Conservation (phyloP, 2,888 invertebrate species). For the Ornithoptera priamus region DNA sequence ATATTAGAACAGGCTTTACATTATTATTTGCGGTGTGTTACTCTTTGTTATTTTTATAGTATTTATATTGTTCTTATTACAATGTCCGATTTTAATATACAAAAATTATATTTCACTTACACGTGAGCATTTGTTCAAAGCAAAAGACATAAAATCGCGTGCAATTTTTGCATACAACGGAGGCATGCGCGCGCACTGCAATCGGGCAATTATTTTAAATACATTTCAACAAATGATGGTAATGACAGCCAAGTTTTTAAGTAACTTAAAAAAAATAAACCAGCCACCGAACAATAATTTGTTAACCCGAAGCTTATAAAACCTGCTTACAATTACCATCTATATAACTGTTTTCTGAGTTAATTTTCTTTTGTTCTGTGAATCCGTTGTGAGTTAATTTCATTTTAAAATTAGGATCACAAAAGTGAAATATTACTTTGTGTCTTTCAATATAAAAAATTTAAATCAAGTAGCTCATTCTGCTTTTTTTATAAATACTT, state of each 20-base stretch:
- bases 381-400: not conserved
- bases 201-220: constrained; percentile 77
- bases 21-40: too few species aligned
- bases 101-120: not conserved
- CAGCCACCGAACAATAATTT: constrained; percentile 55
- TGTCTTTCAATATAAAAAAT: too few species aligned
- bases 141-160: constrained; percentile 67
- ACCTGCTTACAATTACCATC: constrained; percentile 36
- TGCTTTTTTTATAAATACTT: too few species aligned
- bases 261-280: constrained; percentile 61
- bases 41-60: too few species aligned
- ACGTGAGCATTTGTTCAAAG: constrained; percentile 76
- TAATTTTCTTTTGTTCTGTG: not conserved
- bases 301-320: constrained; percentile 47
- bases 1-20: too few species aligned
- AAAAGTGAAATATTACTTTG: not conserved
- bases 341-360: not conserved
- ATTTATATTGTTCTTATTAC: too few species aligned
- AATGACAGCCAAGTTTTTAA: constrained; percentile 65
- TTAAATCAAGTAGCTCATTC: too few species aligned
- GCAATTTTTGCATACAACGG: constrained; percentile 70
- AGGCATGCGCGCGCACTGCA: constrained; percentile 64
- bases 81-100: not conserved
- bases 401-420: not conserved
- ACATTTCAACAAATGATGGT: constrained; percentile 79